These are phyloP conservation scores for Cephus pulcher DNA, from an alignment of 2,888 invertebrate species.

Conservation along the genomic window DNA sequence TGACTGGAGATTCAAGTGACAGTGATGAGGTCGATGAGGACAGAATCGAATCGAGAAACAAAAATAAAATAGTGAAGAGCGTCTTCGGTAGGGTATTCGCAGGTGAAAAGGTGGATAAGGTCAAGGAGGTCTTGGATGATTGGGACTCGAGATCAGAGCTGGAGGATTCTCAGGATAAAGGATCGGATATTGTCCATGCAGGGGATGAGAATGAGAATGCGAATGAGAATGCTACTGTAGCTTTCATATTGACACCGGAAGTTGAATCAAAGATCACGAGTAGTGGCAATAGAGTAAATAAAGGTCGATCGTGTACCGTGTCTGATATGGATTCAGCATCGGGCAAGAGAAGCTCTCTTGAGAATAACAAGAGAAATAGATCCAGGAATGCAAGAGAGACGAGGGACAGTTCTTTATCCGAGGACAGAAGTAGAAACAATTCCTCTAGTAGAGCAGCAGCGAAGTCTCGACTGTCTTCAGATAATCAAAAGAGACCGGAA, in stretches of 20 bases:
- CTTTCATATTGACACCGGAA: not conserved
- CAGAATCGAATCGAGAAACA: constrained; percentile 42
- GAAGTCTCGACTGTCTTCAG: not conserved
- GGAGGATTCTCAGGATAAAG: constrained; percentile 42
- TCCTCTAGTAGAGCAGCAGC: not conserved
- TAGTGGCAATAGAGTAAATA: not conserved
- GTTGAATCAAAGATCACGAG: not conserved
- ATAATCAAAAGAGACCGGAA: constrained; percentile 4
- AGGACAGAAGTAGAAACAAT: not conserved
- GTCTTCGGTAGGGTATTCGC: constrained; percentile 60
- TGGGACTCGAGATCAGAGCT: constrained; percentile 58
- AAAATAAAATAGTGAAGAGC: constrained; percentile 59
- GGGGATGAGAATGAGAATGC: not conserved
- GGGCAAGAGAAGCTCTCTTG: not conserved
- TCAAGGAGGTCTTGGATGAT: constrained; percentile 59
- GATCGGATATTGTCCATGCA: not conserved
- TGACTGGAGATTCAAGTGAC: not conserved
- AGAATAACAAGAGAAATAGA: constrained; percentile 1
- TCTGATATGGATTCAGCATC: not conserved
- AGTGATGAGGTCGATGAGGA: constrained; percentile 50
- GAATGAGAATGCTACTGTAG: not conserved
- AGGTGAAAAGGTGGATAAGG: constrained; percentile 57
- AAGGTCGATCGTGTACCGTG: not conserved
- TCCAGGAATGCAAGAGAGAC: not conserved
- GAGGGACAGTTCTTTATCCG: not conserved